phyloP scores from a whole-genome alignment of 2,888 invertebrate genomes.

The Amblyjoppa proteus region DNA sequence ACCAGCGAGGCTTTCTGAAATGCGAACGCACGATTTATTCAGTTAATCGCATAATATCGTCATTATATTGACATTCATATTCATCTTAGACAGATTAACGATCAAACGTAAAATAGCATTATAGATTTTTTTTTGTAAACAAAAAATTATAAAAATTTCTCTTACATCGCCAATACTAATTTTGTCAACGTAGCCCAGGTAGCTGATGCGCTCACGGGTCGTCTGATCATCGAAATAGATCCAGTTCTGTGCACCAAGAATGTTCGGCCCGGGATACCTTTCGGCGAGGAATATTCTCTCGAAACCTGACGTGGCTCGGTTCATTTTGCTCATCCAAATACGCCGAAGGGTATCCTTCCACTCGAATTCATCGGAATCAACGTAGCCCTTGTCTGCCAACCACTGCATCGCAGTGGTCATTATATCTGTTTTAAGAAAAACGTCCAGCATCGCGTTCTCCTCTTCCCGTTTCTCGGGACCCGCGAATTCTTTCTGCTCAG shows the following conservation, averaged over 20 bases:
- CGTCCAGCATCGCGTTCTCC: slow-evolving; percentile 78
- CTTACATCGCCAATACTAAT: slow-evolving; percentile 89
- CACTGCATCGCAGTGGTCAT: slow-evolving; percentile 77
- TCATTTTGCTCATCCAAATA: slow-evolving; percentile 92
- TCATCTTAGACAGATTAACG: neutral
- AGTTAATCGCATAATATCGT: neutral
- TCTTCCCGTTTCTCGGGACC: slow-evolving; percentile 72
- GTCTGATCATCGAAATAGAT: slow-evolving; percentile 93
- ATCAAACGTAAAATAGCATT: slow-evolving; percentile 2
- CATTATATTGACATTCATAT: neutral
- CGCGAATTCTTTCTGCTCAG: slow-evolving; percentile 73
- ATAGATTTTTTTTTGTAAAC: neutral
- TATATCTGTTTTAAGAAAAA: slow-evolving; percentile 77
- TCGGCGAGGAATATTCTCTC: slow-evolving; percentile 97
- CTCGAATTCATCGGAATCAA: slow-evolving; percentile 84
- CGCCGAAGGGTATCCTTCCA: slow-evolving; percentile 90
- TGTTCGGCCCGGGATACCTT: slow-evolving; percentile 90
- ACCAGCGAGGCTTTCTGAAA: slow-evolving; percentile 83
- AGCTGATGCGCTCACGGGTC: slow-evolving; percentile 89
- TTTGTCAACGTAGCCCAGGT: slow-evolving; percentile 91
- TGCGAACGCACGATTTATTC: slow-evolving; percentile 19
- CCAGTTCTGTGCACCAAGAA: slow-evolving; percentile 94
- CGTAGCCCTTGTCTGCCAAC: slow-evolving; percentile 75
- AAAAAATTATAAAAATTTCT: slow-evolving; percentile 63
- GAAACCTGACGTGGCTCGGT: slow-evolving; percentile 94